Base-by-base conservation (phyloP, 2,888 invertebrate genomes). In the Dichetophora obliterata region DNA sequence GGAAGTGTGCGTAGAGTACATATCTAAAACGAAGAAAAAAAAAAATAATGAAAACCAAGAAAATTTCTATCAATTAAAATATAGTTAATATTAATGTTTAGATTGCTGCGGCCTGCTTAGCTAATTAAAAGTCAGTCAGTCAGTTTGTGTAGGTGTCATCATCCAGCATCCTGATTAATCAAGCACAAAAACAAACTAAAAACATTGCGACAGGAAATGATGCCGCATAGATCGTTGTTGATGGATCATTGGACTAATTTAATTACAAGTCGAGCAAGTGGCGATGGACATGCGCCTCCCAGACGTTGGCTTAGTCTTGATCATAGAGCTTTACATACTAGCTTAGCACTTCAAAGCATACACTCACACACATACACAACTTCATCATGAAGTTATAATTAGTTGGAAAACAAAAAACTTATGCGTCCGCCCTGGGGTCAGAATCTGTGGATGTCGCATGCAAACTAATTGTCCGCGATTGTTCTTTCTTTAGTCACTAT, bases 1-100 rank as follows among this genome's bases (percentile, higher is more conserved):
- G 70, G 90, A 90, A 81, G 90, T 90, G 83, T 90, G 89, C 73
- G 90, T 89, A 75, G 89, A 89, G 81, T 89, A 90, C 84, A 90
- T 87, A 82, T 90, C 89, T 90, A 84, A 14, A 83, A 86, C 75
- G 59, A 69, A 61, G 68, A 5, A 3, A 31, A 31, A 3, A 31
- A 31, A n/a, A n/a, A 76, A 48, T 71, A 59, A 48, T 65, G 43
- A 50, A 68, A 22, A 52, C 11, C 31, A 31, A 31, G 8, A 63
- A 24, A 24, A 24, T 0, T 63, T 63, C 24, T 11, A 43, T 66
- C 19, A 66, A 66, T 37, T 66, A 37, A 66, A 37, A 66, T 66
- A n/a, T 66, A 66, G 37, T 66, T 66, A 43, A 66, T 81, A 78
- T 24, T 27, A 27, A 70, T 27, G 22, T 54, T 57, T 5, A 9